These are phyloP conservation scores for Schrankia costaestrigalis DNA, from an alignment of 2,888 invertebrate genomes.

Conservation along the genomic window DNA sequence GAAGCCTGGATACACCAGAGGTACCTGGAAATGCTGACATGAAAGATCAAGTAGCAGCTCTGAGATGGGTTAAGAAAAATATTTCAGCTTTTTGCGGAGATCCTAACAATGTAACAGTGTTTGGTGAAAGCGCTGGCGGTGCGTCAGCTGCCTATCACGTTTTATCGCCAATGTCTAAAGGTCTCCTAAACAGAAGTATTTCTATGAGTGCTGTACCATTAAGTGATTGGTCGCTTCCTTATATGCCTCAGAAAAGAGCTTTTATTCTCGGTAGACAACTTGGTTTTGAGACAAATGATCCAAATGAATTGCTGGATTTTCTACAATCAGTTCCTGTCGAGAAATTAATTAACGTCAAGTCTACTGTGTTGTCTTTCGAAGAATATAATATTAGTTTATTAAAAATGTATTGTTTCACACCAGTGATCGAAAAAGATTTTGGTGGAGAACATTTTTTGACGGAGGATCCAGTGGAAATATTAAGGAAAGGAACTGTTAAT, in stretches of 20 bases:
- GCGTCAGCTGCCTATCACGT: constrained; percentile 19
- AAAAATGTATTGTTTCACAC: constrained; percentile 45
- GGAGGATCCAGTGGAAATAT: constrained; percentile 33
- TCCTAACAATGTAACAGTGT: constrained; percentile 30
- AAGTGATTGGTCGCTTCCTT: constrained; percentile 42
- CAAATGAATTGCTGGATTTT: constrained; percentile 41
- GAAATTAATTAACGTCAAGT: constrained; percentile 33
- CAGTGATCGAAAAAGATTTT: constrained; percentile 52
- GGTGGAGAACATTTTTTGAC: constrained; percentile 45
- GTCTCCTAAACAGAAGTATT: constrained; percentile 35
- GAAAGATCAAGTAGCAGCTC: constrained; percentile 56
- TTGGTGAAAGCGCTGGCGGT: constrained; percentile 33
- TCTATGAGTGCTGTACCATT: constrained; percentile 35
- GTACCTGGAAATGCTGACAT: constrained; percentile 82
- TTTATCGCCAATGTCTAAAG: constrained; percentile 41
- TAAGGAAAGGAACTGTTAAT: constrained; percentile 64
- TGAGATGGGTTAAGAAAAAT: constrained; percentile 47
- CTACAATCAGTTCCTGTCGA: constrained; percentile 42
- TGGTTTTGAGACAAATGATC: constrained; percentile 42
- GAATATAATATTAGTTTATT: constrained; percentile 27
- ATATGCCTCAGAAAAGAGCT: constrained; percentile 38
- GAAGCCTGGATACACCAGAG: constrained; percentile 69
- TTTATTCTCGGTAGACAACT: constrained; percentile 44
- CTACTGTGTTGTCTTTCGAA: constrained; percentile 40
- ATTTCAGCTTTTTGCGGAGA: constrained; percentile 43